Base-by-base conservation (phyloP, 2,113 vertebrate species). In the Oncorhynchus nerka region DNA sequence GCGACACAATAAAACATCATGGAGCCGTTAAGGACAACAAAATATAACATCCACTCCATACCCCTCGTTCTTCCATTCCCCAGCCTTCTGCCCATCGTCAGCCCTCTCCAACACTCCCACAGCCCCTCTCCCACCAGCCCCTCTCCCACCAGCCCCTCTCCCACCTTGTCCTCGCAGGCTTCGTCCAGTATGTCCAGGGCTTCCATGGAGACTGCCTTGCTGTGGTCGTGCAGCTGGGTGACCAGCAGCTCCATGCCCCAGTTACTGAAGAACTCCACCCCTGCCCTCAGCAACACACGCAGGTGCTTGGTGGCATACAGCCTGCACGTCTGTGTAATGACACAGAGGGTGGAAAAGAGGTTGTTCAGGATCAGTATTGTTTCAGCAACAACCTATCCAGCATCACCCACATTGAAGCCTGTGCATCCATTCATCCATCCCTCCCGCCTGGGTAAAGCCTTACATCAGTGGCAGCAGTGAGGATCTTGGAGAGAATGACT, bases 191-290 rank as follows among this genome's bases (percentile, higher is more conserved):
- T 97, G 92, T 99, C 97, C 86, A 99, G 93, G 30, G 98, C 97
- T 90, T 99, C 97, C 55, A 97, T 95, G 82, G 97, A 97, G 84
- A 99, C 94, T 2, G 93, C 94, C 90, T 99, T 98, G 92, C 94
- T 97, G 93, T 97, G 97, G 92, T 99, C 98, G n/a, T 99, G 97
- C 26, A 99, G 94, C 87, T 99, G 98, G 30, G 97, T 99, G 87
- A 98, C 97, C 77, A 99, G 89, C 86, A 99, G 93, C 85, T 99
- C 98, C 84, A 99, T 98, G 62, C 98, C 98, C 98, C 98, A 99
- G 83, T 97, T 99, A 81, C 97, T 99, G 92, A 99, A 99, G 91
- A 99, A 99, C 90, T 99, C 97, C 70, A 99, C 97, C 9, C 97
- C 95, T 1, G 97, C 97, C 84, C 98, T 95, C 78, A 99, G 89